phyloP scores from a whole-genome alignment of 1,140 invertebrate species.

The Pseudomyrmex pallidus region DNA sequence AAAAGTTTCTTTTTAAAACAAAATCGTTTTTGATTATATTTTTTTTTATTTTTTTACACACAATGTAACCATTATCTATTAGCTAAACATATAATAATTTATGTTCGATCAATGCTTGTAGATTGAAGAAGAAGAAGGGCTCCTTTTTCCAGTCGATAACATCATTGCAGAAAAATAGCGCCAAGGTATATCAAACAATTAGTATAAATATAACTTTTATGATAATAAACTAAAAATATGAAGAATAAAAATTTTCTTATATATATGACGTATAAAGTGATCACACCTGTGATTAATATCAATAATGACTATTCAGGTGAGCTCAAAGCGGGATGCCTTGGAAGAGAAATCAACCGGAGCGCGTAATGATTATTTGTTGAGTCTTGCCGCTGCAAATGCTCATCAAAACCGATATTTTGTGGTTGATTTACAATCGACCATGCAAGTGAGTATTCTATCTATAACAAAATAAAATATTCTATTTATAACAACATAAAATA shows the following conservation, averaged over 20 bases:
- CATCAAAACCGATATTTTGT: conserved; percentile 97
- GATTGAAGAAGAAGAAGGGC: conserved; percentile 97
- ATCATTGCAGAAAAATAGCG: conserved; percentile 97
- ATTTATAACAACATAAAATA: neutral
- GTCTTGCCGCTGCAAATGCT: conserved; percentile 96
- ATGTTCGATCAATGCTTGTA: conserved; percentile 82
- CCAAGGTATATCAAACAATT: conserved; percentile 89
- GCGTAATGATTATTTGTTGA: conserved; percentile 97
- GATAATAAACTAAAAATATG: neutral
- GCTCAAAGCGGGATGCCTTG: conserved; percentile 94
- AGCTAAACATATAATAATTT: neutral
- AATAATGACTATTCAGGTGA: conserved; percentile 86
- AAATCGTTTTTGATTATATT: no score
- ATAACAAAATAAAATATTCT: conserved; percentile 21
- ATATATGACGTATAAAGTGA: neutral
- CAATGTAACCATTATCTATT: neutral
- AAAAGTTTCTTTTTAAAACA: no score
- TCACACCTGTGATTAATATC: neutral
- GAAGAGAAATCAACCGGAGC: conserved; percentile 98
- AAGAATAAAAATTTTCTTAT: neutral
- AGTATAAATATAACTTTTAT: neutral
- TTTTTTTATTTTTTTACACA: neutral
- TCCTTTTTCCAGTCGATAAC: conserved; percentile 98
- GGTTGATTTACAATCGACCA: conserved; percentile 94
- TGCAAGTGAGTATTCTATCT: conserved; percentile 87